phyloP scores from a whole-genome alignment of 2,113 vertebrate species.

The Suncus etruscus region DNA sequence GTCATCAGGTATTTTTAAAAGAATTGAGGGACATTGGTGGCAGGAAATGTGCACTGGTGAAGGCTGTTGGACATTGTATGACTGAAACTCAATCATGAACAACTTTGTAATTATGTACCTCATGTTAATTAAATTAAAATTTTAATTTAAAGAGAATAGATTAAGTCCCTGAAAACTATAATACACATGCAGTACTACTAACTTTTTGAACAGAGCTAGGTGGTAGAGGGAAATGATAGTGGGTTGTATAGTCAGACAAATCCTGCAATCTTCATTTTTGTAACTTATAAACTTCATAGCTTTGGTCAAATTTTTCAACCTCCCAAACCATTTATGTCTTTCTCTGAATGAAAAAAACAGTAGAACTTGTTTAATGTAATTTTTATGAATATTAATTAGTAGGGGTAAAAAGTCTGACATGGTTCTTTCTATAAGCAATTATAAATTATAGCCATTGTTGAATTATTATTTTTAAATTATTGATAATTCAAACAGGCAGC shows the following conservation, averaged over 20 bases:
- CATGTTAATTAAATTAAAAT: no score
- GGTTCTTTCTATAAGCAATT: background rate
- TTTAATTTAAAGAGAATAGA: background rate
- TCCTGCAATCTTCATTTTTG: background rate
- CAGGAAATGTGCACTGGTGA: no score
- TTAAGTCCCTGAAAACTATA: background rate
- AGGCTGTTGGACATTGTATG: no score
- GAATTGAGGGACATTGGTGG: background rate
- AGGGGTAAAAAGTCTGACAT: background rate
- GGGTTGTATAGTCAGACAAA: background rate
- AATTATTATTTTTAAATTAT: background rate
- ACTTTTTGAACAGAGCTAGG: background rate
- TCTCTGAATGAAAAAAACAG: background rate
- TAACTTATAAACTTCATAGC: background rate
- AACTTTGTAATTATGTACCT: no score
- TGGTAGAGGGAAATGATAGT: background rate
- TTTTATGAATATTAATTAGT: background rate
- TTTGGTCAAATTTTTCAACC: background rate
- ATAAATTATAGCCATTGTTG: background rate
- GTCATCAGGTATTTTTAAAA: background rate
- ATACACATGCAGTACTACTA: background rate
- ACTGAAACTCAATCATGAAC: no score
- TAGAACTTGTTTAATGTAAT: conserved; percentile 2
- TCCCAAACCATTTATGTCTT: background rate
- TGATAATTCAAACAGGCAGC: background rate